Evolutionary conservation across 1,140 invertebrate genomes (phyloP).

Genomic region (Drosophila bipectinata): DNA sequence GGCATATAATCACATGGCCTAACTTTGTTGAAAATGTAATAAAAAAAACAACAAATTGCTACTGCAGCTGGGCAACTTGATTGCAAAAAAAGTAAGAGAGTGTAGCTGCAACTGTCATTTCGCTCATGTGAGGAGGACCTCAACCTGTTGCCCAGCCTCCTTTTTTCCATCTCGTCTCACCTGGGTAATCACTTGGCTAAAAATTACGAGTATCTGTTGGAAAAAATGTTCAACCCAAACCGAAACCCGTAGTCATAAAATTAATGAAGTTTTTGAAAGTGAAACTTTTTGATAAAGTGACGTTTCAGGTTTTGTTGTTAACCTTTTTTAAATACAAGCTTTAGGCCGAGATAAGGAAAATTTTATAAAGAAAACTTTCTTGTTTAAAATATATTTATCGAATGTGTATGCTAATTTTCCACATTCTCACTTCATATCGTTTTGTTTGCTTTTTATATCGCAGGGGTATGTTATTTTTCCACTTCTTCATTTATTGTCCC

Average conservation of each 20-base stretch:
- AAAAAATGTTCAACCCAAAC: conserved; percentile 31
- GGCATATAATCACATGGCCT: conserved; percentile 28
- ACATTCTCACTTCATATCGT: neutral
- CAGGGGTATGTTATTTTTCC: conserved; percentile 16
- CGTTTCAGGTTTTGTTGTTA: conserved; percentile 32
- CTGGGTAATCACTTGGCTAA: conserved; percentile 43
- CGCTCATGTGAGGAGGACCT: conserved; percentile 20
- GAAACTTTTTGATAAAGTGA: conserved; percentile 59
- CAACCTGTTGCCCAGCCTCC: conserved; percentile 32
- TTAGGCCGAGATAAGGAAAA: conserved; percentile 23
- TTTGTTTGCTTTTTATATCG: neutral
- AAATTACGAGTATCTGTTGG: conserved; percentile 42
- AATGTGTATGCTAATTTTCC: neutral
- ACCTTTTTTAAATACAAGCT: conserved; percentile 22
- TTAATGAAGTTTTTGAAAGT: conserved; percentile 74
- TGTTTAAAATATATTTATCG: neutral
- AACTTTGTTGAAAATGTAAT: conserved; percentile 28
- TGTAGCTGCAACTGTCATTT: conserved; percentile 3
- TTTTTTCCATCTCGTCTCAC: conserved; percentile 1
- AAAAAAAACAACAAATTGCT: conserved; percentile 30
- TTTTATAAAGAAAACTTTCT: conserved; percentile 15
- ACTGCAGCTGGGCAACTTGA: neutral
- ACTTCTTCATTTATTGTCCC: conserved; percentile 23
- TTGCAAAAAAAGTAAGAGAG: neutral
- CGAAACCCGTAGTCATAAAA: conserved; percentile 65